Evolutionary conservation across 1,140 invertebrate genomes (phyloP).

Genomic region (Protaetia brevitarsis): DNA sequence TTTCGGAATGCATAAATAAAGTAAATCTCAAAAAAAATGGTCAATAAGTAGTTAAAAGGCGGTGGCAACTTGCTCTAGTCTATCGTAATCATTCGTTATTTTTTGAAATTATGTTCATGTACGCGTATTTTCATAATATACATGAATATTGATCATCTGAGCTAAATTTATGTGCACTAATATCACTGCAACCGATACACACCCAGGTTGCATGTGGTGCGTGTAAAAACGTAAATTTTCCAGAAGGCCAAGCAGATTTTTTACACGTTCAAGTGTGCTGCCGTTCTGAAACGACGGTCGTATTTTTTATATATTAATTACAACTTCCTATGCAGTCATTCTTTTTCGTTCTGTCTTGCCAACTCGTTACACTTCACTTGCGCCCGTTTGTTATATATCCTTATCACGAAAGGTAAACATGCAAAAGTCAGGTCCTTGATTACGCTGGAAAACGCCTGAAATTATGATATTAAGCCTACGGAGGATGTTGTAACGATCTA

Average conservation of each 20-base stretch:
- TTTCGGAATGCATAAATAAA: no score
- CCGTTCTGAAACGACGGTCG: not conserved
- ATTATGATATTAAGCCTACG: not conserved
- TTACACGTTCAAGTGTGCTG: not conserved
- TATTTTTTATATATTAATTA: slow-evolving; percentile 12
- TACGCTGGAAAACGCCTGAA: not conserved
- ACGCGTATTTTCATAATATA: no score
- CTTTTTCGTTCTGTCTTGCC: not conserved
- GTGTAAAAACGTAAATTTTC: not conserved
- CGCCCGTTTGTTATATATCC: not conserved
- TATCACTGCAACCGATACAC: no score
- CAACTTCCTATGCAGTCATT: not conserved
- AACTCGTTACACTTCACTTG: not conserved
- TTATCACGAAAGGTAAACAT: slow-evolving; percentile 7
- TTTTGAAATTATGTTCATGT: no score
- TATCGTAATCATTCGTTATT: no score
- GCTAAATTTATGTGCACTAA: no score
- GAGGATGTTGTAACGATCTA: not conserved
- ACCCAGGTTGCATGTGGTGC: not conserved
- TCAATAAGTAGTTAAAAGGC: no score
- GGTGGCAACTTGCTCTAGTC: no score
- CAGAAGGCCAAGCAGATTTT: not conserved
- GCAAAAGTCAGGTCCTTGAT: not conserved
- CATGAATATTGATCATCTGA: no score
- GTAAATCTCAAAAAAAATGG: no score